phyloP scores from a whole-genome alignment of 2,797 vertebrate species.

The Cyprinella venusta region DNA sequence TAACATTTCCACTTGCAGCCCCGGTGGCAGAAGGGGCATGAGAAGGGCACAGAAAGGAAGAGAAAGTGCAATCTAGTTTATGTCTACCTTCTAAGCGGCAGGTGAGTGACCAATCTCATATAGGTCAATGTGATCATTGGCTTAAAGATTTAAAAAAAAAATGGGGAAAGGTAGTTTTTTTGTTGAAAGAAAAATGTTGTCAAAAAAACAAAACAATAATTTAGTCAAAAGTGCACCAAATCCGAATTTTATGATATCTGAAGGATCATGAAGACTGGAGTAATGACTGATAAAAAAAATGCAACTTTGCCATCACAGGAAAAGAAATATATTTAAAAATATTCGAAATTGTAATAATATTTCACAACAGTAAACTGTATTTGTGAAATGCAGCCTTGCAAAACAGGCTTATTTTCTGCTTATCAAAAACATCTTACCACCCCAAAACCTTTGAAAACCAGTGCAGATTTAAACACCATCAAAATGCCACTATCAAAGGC shows the following conservation, averaged over 20 bases:
- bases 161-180: background rate
- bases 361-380: background rate
- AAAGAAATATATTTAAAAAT: background rate
- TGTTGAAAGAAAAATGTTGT: background rate
- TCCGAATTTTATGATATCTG: too few relatives aligned
- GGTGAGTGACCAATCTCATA: conserved; percentile 39
- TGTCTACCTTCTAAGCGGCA: conserved; percentile 30
- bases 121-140: background rate
- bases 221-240: background rate
- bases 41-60: conserved; percentile 67
- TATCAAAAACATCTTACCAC: background rate
- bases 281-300: background rate
- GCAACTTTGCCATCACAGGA: background rate
- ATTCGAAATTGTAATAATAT: background rate
- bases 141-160: background rate
- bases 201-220: background rate
- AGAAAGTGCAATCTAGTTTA: conserved; percentile 74
- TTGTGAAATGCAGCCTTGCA: background rate
- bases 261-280: background rate
- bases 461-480: background rate
- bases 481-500: background rate
- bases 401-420: background rate
- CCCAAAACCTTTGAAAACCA: background rate
- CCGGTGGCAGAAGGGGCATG: conserved; percentile 70
- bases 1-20: conserved; percentile 47